Conservation (phyloP, 1,140 invertebrate species). For the Musca vetustissima region DNA sequence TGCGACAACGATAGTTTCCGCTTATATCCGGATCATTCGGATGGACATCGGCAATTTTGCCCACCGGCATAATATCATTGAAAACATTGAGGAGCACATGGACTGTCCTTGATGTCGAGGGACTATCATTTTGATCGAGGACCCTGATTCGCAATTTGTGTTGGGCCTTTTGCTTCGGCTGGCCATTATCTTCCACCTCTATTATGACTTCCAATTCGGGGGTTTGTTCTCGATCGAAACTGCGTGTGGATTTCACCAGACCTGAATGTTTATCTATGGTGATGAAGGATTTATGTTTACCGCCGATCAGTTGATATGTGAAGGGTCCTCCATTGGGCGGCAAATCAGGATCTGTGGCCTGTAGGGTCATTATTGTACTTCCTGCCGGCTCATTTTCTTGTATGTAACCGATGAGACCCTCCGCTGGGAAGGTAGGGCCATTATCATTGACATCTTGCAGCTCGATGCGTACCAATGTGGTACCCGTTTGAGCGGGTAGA, state of each 20-base stretch:
- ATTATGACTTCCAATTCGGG: constrained; percentile 74
- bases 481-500: constrained; percentile 83
- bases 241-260: constrained; percentile 73
- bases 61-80: constrained; percentile 69
- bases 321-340: constrained; percentile 92
- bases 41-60: constrained; percentile 86
- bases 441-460: constrained; percentile 92
- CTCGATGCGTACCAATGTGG: constrained; percentile 69
- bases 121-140: constrained; percentile 89
- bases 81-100: constrained; percentile 80
- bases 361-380: constrained; percentile 80
- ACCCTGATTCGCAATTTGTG: constrained; percentile 77
- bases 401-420: constrained; percentile 73
- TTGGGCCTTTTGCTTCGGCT: constrained; percentile 77
- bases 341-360: constrained; percentile 85
- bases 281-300: constrained; percentile 75
- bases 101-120: constrained; percentile 79
- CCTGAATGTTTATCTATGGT: constrained; percentile 79
- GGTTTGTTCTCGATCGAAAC: constrained; percentile 80
- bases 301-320: constrained; percentile 76
- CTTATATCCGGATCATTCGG: constrained; percentile 87
- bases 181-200: constrained; percentile 87
- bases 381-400: constrained; percentile 86
- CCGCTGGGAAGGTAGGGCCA: constrained; percentile 78
- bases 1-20: constrained; percentile 85